Base-by-base conservation (phyloP, 2,113 vertebrate genomes). In the Oxyura jamaicensis region DNA sequence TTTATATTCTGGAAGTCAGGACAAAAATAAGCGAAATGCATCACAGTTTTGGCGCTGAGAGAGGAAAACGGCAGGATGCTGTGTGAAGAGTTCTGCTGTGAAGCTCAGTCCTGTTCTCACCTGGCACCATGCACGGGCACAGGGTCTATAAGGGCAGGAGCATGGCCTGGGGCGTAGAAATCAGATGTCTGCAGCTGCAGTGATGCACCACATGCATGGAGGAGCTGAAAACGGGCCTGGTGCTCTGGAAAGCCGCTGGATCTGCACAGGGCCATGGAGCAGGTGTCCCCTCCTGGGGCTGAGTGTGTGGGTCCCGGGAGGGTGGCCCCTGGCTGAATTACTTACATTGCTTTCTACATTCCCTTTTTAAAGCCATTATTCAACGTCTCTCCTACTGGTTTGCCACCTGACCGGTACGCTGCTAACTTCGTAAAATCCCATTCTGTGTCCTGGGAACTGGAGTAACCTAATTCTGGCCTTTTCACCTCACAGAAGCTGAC, bases 51-150 rank as follows among this genome's bases (percentile, higher is more conserved):
- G 46, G 25, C 46, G 41, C 3, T 2, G 42, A 18, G 50, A 53
- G 55, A 23, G 44, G 53, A 44, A 33, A 58, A 4, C 8, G 36
- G 11, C 2, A 1, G 15, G 26, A 3, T 0, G 1, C 5, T 0
- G 0, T 1, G 39, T 17, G 1, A 0, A 4, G 33, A 67, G 52
- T 7, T 39, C 9, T n/a, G 53, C 46, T 36, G 35, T 1, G 15
- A 11, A 7, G 12, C 3, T 62, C 21, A 19, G 26, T 52, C 50
- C 50, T 25, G 22, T 39, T 12, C 60, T 19, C 60, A 63, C 36
- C 25, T 28, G 11, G 36, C 16, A 15, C 60, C 36, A 2, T 63
- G 60, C 15, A 6, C 18, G 60, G 36, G 23, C 25, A 11, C 25
- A 17, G 60, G 60, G 60, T 36, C 25, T 28, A 17, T 28, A 36